These are phyloP conservation scores for Phalera bucephala DNA, from an alignment of 2,888 invertebrate genomes.

Conservation along the genomic window DNA sequence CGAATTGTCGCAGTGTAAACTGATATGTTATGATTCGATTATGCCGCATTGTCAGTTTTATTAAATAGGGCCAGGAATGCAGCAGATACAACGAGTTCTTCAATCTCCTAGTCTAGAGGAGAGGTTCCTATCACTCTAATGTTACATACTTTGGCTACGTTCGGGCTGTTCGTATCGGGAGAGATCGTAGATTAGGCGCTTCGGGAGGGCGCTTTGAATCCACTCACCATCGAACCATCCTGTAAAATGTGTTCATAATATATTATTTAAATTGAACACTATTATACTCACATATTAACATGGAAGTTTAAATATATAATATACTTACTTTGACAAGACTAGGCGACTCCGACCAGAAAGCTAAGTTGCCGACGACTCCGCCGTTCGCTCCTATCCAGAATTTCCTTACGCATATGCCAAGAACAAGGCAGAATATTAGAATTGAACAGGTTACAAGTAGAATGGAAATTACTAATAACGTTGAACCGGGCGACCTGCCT, in stretches of 20 bases:
- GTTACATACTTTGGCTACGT: slow-evolving; percentile 83
- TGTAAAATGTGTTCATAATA: slow-evolving; percentile 53
- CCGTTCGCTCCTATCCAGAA: slow-evolving; percentile 88
- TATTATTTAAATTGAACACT: too few relatives aligned
- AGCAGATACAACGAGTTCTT: slow-evolving; percentile 19
- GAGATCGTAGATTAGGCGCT: slow-evolving; percentile 53
- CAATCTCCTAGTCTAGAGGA: slow-evolving; percentile 42
- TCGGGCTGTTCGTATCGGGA: slow-evolving; percentile 77
- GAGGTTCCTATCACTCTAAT: slow-evolving; percentile 52
- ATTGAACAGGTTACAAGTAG: slow-evolving; percentile 85
- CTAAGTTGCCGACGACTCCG: slow-evolving; percentile 88
- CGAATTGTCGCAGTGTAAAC: too few relatives aligned
- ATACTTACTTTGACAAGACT: slow-evolving; percentile 85
- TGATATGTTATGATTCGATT: too few relatives aligned
- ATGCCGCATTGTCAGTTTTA: too few relatives aligned
- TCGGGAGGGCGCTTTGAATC: slow-evolving; percentile 79
- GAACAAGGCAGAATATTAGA: slow-evolving; percentile 83
- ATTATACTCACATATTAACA: too few relatives aligned
- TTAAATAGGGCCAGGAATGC: too few relatives aligned
- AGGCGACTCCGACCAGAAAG: slow-evolving; percentile 88
- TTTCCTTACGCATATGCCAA: slow-evolving; percentile 86
- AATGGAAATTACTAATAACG: too few relatives aligned
- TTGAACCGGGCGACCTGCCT: slow-evolving; percentile 84
- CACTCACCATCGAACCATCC: slow-evolving; percentile 85
- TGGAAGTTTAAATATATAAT: too few relatives aligned